Evolutionary conservation across 2,113 vertebrate species (phyloP).

Genomic region (Plecotus auritus): DNA sequence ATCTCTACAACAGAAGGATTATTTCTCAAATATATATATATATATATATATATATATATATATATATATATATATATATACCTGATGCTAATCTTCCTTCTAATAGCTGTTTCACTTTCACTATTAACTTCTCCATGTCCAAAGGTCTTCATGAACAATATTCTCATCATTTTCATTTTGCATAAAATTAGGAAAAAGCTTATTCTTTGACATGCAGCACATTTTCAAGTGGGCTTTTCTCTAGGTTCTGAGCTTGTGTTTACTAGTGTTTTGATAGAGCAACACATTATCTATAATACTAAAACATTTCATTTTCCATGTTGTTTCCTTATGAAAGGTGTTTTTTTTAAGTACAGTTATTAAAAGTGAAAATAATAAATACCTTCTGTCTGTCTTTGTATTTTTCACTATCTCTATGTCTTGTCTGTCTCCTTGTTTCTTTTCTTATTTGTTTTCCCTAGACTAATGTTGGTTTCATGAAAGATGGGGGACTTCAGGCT

Average conservation of each 20-base stretch:
- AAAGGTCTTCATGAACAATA: constrained; percentile 10
- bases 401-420: background rate
- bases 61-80: constrained; percentile 3
- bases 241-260: background rate
- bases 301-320: background rate
- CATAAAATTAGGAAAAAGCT: background rate
- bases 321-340: background rate
- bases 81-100: background rate
- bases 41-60: background rate
- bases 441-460: background rate
- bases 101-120: background rate
- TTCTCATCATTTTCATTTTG: constrained; percentile 18
- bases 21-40: constrained; percentile 31
- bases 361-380: constrained; percentile 5
- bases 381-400: background rate
- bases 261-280: background rate
- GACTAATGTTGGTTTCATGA: background rate
- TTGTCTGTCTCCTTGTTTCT: background rate
- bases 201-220: background rate
- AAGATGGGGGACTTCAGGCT: background rate
- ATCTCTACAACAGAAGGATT: constrained; percentile 11
- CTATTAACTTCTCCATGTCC: background rate
- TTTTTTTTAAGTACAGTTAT: background rate
- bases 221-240: constrained; percentile 18
- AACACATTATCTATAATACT: background rate